phyloP scores from a whole-genome alignment of 2,797 vertebrate genomes.

The Cottoperca gobio region DNA sequence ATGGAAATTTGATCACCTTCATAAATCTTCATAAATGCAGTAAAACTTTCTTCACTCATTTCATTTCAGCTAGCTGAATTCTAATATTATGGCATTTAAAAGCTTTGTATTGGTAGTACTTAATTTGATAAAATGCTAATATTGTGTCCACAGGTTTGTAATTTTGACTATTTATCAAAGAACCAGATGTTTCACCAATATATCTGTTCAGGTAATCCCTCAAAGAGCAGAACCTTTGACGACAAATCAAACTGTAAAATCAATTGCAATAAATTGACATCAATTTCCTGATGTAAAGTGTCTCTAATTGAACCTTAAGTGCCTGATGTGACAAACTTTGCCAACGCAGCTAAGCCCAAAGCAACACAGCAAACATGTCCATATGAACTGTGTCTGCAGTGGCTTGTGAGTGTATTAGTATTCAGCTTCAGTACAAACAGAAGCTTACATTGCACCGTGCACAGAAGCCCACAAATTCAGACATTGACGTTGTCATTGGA shows the following conservation, averaged over 20 bases:
- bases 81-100: neutral
- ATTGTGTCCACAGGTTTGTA: neutral
- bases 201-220: too few species aligned
- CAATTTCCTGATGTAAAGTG: neutral
- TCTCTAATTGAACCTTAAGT: neutral
- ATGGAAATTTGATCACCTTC: neutral
- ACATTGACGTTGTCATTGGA: conserved; percentile 11
- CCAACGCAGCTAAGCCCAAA: neutral
- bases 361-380: neutral
- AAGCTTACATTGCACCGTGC: conserved; percentile 12
- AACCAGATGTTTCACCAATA: neutral
- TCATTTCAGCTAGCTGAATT: neutral
- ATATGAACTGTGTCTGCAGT: neutral
- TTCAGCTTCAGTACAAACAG: conserved; percentile 25
- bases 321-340: neutral
- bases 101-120: too few species aligned
- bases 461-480: conserved; percentile 37
- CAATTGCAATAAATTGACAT: neutral
- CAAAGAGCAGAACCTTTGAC: neutral
- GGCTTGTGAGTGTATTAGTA: conserved; percentile 29
- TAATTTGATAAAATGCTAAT: neutral
- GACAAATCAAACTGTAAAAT: neutral
- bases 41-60: neutral
- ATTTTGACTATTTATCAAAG: neutral
- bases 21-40: neutral